A percentile compares a stretch with the other conserved stretches of the same genome.
These are phyloP conservation scores for Crotophaga sulcirostris DNA, from an alignment of 2,113 vertebrate species.

Conservation along the genomic window DNA sequence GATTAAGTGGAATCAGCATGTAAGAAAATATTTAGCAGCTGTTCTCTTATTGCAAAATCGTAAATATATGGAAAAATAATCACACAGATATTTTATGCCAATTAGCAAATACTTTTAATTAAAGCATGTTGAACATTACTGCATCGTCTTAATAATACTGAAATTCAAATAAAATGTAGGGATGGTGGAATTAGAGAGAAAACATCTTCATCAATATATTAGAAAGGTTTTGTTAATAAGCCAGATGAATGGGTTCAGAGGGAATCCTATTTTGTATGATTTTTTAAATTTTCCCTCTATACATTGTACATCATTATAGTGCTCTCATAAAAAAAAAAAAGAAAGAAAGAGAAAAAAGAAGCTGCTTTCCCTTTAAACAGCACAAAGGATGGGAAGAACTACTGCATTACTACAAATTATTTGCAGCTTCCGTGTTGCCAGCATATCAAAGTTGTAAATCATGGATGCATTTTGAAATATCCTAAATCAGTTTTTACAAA, in stretches of 20 bases:
- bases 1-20: conserved; percentile 35
- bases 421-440: conserved; percentile 41
- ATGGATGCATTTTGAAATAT: conserved; percentile 50
- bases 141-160: conserved; percentile 1
- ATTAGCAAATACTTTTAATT: conserved; percentile 66
- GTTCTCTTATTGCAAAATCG: conserved; percentile 31
- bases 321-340: not conserved
- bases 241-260: conserved; percentile 6
- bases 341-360: not conserved
- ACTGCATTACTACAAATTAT: conserved; percentile 42
- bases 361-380: conserved; percentile 39
- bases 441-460: conserved; percentile 49
- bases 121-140: conserved; percentile 21
- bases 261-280: not conserved
- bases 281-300: conserved; percentile 19
- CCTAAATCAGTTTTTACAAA: conserved; percentile 60
- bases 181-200: not conserved
- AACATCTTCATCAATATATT: conserved; percentile 25
- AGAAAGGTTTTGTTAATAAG: conserved; percentile 52
- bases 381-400: conserved; percentile 42
- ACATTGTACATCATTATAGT: not conserved
- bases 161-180: conserved; percentile 34
- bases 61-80: conserved; percentile 54
- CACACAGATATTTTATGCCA: conserved; percentile 65
- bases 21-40: conserved; percentile 65